phyloP scores from a whole-genome alignment of 2,888 invertebrate genomes.

The Polyploca ridens region DNA sequence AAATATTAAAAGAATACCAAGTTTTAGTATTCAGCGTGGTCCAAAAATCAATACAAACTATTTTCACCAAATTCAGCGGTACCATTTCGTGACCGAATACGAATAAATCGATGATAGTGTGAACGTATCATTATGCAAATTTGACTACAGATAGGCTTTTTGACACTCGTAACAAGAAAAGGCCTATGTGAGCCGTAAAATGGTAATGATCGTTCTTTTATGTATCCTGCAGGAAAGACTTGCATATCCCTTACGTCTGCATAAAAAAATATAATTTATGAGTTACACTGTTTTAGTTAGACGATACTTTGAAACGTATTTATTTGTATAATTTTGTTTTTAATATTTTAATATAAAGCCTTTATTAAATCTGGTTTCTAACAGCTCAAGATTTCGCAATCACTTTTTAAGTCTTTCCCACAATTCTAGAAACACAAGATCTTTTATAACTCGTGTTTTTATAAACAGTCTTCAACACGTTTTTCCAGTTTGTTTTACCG shows the following conservation, averaged over 20 bases:
- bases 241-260: slow-evolving; percentile 6
- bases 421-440: neutral
- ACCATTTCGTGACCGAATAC: neutral
- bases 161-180: neutral
- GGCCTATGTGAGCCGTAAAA: slow-evolving; percentile 10
- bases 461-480: slow-evolving; percentile 9
- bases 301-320: neutral
- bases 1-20: too few species aligned
- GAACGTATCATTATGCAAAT: neutral
- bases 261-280: slow-evolving; percentile 6
- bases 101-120: neutral
- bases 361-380: neutral
- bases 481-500: slow-evolving; percentile 11
- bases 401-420: neutral
- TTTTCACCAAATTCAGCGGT: neutral
- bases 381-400: slow-evolving; percentile 1
- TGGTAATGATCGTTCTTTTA: slow-evolving; percentile 2
- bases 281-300: neutral
- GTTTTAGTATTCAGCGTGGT: too few species aligned
- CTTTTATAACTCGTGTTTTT: slow-evolving; percentile 4
- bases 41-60: too few species aligned
- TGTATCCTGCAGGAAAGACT: neutral
- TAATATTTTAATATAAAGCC: neutral
- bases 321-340: neutral
- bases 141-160: slow-evolving; percentile 7